A percentile compares a stretch with the other conserved stretches of the same genome.
phyloP scores from a whole-genome alignment of 1,140 invertebrate genomes.

The Drosophila erecta region DNA sequence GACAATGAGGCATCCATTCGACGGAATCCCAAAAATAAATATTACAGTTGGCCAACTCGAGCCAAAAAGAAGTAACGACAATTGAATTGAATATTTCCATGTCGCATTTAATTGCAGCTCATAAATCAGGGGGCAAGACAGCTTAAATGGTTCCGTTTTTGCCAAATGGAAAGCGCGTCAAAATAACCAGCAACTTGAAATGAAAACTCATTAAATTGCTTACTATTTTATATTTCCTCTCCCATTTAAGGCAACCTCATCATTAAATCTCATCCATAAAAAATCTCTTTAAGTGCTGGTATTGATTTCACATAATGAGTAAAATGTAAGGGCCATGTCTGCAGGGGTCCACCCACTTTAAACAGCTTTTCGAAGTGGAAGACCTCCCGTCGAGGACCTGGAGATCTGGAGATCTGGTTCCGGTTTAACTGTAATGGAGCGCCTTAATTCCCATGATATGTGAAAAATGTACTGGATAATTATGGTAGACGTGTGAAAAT shows the following conservation, averaged over 20 bases:
- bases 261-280: constrained; percentile 20
- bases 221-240: constrained; percentile 16
- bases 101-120: constrained; percentile 56
- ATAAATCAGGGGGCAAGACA: constrained; percentile 59
- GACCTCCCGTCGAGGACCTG: constrained; percentile 32
- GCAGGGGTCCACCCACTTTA: constrained; percentile 47
- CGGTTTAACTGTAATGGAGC: constrained; percentile 22
- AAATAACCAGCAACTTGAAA: constrained; percentile 16
- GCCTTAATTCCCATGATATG: constrained; percentile 19
- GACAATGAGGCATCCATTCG: constrained; percentile 44
- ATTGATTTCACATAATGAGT: constrained; percentile 69
- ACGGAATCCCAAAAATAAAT: constrained; percentile 62
- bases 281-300: constrained; percentile 62
- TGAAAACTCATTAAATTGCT: constrained; percentile 18
- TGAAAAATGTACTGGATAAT: constrained; percentile 23
- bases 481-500: constrained; percentile 18
- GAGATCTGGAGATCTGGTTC: constrained; percentile 16
- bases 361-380: constrained; percentile 41
- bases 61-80: constrained; percentile 37
- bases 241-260: background rate
- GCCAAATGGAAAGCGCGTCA: constrained; percentile 36
- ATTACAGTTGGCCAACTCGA: constrained; percentile 53
- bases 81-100: constrained; percentile 39
- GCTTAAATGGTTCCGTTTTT: constrained; percentile 27
- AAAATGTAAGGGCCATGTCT: constrained; percentile 42